A percentile compares a stretch with the other conserved stretches of the same genome.
Evolutionary conservation across 1,140 invertebrate species (phyloP).

Genomic region (Trialeurodes vaporariorum): DNA sequence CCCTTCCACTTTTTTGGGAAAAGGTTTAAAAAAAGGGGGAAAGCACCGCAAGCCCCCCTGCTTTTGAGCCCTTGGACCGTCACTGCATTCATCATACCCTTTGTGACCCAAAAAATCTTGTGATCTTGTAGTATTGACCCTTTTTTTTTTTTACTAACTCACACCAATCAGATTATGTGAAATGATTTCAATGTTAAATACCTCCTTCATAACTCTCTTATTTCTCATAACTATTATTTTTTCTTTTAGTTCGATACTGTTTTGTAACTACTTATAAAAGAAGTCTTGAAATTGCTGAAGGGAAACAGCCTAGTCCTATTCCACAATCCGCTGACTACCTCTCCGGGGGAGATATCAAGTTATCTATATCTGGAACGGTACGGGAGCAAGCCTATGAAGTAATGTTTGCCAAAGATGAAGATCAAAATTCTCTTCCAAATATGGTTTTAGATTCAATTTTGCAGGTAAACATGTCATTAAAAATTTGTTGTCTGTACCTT

Average conservation of each 20-base stretch:
- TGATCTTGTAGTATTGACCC: too few relatives aligned
- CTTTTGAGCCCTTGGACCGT: too few relatives aligned
- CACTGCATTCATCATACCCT: too few relatives aligned
- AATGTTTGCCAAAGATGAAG: slow-evolving; percentile 72
- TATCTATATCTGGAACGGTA: slow-evolving; percentile 52
- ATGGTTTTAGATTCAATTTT: slow-evolving; percentile 70
- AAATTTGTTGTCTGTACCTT: not conserved
- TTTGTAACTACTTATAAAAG: slow-evolving; percentile 68
- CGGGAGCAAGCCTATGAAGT: slow-evolving; percentile 70
- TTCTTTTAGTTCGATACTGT: slow-evolving; percentile 44
- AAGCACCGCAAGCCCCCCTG: too few relatives aligned
- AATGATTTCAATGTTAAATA: not conserved
- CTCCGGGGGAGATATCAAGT: slow-evolving; percentile 44
- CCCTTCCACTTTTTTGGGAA: too few relatives aligned
- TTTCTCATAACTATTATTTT: not conserved
- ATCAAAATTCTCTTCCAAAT: slow-evolving; percentile 69
- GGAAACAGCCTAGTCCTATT: slow-evolving; percentile 29
- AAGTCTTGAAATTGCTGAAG: slow-evolving; percentile 43
- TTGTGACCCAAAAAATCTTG: too few relatives aligned
- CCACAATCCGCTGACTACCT: slow-evolving; percentile 59
- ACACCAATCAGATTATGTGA: too few relatives aligned
- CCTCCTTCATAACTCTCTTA: too few relatives aligned
- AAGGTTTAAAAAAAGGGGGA: too few relatives aligned
- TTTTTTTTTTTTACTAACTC: too few relatives aligned
- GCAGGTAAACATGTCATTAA: slow-evolving; percentile 39